Evolutionary conservation across 2,888 invertebrate genomes (phyloP).

Genomic region (Chydorus sphaericus): DNA sequence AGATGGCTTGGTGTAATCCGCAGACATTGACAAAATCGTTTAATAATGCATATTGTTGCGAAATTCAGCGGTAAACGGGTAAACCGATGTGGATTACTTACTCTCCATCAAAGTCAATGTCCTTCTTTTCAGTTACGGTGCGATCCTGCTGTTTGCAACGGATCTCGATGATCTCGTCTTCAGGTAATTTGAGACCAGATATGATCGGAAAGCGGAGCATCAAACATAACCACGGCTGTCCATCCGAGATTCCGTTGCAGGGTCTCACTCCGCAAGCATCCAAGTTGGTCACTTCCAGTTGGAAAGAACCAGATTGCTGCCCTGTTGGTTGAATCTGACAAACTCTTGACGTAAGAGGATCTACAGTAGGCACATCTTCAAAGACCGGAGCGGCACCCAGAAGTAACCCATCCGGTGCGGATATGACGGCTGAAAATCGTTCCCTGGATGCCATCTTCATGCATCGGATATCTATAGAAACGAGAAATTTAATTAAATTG

Average conservation of each 20-base stretch:
- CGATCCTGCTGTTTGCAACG: conserved; percentile 25
- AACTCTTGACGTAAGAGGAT: conserved; percentile 14
- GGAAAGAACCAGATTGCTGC: not conserved
- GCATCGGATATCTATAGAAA: conserved; percentile 21
- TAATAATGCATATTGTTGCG: too few species aligned
- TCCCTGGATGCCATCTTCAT: conserved; percentile 18
- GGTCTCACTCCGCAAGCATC: conserved; percentile 17
- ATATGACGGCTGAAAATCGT: conserved; percentile 20
- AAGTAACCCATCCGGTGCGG: conserved; percentile 16
- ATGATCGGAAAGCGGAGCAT: conserved; percentile 24
- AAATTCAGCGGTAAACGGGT: not conserved
- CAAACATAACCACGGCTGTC: conserved; percentile 24
- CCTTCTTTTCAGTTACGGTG: conserved; percentile 20
- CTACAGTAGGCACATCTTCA: conserved; percentile 12
- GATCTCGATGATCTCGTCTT: conserved; percentile 25
- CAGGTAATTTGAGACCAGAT: conserved; percentile 24
- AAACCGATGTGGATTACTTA: conserved; percentile 16
- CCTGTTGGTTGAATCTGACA: conserved; percentile 15
- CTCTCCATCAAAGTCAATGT: conserved; percentile 22
- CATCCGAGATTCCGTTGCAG: conserved; percentile 15
- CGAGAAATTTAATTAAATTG: not conserved
- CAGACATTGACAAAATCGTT: too few species aligned
- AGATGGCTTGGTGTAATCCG: too few species aligned
- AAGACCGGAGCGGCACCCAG: conserved; percentile 17
- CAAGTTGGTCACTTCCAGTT: conserved; percentile 16